Conservation (phyloP, 2,797 vertebrate species). For the Rhadinocentrus ornatus region DNA sequence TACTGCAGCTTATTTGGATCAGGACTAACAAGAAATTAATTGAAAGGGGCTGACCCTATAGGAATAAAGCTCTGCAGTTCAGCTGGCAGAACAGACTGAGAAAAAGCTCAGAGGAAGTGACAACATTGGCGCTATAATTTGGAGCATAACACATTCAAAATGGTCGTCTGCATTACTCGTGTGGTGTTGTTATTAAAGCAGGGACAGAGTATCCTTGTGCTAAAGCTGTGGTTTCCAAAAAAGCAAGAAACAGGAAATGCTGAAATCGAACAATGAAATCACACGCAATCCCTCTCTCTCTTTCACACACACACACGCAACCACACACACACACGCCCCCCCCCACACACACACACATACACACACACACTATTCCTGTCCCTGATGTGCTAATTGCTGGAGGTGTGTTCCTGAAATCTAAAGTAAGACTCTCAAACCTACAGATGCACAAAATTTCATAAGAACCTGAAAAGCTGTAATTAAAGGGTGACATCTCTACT, state of each 20-base stretch:
- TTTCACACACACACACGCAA: not conserved
- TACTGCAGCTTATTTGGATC: constrained; percentile 81
- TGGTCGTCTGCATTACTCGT: constrained; percentile 52
- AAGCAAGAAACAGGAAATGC: constrained; percentile 37
- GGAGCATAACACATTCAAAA: constrained; percentile 60
- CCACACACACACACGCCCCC: too few relatives aligned
- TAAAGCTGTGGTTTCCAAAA: constrained; percentile 33
- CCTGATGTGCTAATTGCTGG: constrained; percentile 74
- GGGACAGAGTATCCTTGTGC: constrained; percentile 46
- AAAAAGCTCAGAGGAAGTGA: constrained; percentile 64
- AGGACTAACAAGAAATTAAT: constrained; percentile 81
- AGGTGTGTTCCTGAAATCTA: constrained; percentile 72
- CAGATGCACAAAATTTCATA: constrained; percentile 71
- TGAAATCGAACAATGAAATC: constrained; percentile 45
- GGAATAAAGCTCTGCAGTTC: constrained; percentile 62
- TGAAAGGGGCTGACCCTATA: constrained; percentile 78
- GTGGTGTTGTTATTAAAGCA: constrained; percentile 41
- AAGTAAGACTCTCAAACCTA: constrained; percentile 76
- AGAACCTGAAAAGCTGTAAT: constrained; percentile 81
- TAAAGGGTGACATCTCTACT: constrained; percentile 81
- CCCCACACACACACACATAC: constrained; percentile 17
- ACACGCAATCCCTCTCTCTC: not conserved
- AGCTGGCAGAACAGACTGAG: constrained; percentile 65
- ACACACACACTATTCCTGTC: constrained; percentile 26
- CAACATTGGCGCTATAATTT: constrained; percentile 64